Evolutionary conservation across 2,113 vertebrate genomes (phyloP), one percentile per base, ranked within the genome.

Genomic region (Ictalurus furcatus): DNA sequence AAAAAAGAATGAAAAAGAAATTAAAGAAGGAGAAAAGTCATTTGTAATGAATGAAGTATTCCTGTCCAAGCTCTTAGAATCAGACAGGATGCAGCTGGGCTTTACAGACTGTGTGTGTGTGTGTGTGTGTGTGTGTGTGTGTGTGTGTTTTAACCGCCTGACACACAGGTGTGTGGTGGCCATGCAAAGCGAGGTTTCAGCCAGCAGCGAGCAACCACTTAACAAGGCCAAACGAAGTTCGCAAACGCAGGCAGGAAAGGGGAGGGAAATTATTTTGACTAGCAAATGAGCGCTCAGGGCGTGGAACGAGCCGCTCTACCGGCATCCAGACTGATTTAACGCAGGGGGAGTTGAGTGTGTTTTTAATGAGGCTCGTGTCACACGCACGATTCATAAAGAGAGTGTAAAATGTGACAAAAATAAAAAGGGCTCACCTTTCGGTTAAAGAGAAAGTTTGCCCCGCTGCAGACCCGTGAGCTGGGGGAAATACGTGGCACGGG

Each of bases 111-210:
- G 79, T n/a, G 34, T 67, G 63, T n/a, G 40, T 37, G 71, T 90
- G 85, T 58, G 80, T 48, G 56, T 58, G 58, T 25, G 76, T 25
- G 90, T 89, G 91, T 89, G 73, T 89, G 84, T 17, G 78, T 19
- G 52, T 65, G 63, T n/a, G 40, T 19, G 30, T 28, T 48, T 12
- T 65, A 54, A 79, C 76, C 37, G 56, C 34, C 86, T 44, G 91
- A 19, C 88, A 91, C 79, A 86, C 91, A 91, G 92, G 79, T 92
- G 85, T 90, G 79, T 91, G 91, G 89, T 88, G 88, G 71, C 88
- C 89, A 96, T 95, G 95, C 95, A 96, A 96, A 96, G 74, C 73
- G 37, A 34, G 34, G 52, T 80, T 87, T 86, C 63, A 87, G 37
- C 63, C 71, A 84, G 44, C 48, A 88, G 54, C 81, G 25, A 87